A percentile compares a stretch with the other conserved stretches of the same genome.
These are phyloP conservation scores for Polylopha cassiicola DNA, from an alignment of 2,888 invertebrate species.

Conservation along the genomic window DNA sequence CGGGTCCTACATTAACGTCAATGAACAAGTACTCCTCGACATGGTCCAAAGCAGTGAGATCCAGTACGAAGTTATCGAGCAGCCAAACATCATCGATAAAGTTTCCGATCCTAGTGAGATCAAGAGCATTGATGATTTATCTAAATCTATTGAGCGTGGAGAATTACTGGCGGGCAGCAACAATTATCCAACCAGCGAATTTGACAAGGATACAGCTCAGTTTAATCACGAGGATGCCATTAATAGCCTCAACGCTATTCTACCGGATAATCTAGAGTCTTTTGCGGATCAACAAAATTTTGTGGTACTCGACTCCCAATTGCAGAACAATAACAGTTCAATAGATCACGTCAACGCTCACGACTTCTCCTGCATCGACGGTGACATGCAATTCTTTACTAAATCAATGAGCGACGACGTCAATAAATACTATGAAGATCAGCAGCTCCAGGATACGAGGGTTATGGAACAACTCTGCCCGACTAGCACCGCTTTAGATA, in stretches of 20 bases:
- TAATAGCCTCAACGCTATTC: conserved; percentile 58
- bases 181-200: conserved; percentile 43
- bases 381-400: conserved; percentile 70
- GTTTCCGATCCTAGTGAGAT: conserved; percentile 70
- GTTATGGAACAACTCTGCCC: conserved; percentile 64
- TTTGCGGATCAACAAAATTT: conserved; percentile 65
- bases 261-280: conserved; percentile 65
- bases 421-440: conserved; percentile 68
- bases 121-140: conserved; percentile 70
- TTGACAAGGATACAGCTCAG: conserved; percentile 46
- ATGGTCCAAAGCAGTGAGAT: conserved; percentile 74
- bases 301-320: conserved; percentile 54
- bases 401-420: conserved; percentile 72
- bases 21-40: conserved; percentile 78
- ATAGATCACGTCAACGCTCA: conserved; percentile 53
- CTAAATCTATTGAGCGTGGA: conserved; percentile 67
- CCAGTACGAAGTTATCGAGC: conserved; percentile 73
- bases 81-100: conserved; percentile 71
- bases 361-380: conserved; percentile 68
- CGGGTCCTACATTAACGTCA: conserved; percentile 80
- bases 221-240: conserved; percentile 58
- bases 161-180: conserved; percentile 61
- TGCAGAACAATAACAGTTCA: conserved; percentile 48
- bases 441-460: conserved; percentile 55
- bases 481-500: conserved; percentile 55